Base-by-base conservation (phyloP, 2,888 invertebrate species). In the Drosophila tanythrix region DNA sequence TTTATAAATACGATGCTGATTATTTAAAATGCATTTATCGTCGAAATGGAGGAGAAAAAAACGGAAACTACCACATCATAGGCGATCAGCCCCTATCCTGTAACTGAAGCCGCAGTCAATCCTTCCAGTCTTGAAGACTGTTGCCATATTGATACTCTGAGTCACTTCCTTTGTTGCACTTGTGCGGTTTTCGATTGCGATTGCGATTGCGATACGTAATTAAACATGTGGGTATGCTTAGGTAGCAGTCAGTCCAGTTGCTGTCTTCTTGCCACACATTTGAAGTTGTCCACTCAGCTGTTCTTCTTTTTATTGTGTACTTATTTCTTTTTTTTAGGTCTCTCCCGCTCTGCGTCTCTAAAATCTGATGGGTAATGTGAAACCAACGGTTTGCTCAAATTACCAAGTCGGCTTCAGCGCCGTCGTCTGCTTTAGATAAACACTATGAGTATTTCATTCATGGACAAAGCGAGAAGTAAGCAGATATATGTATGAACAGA, bases 251-350 rank as follows among this genome's bases (percentile, higher is more conserved):
- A n/a, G 40, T 1, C 46, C 13, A 13, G 35, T 53, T 57, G 53
- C 43, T 29, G 1, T 18, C 5, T 65, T 63, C 33, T 67, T 76
- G 77, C 77, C 57, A 43, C 74, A 65, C 65, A 66, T 68, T 74
- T 72, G 64, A 69, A 82, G 70, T 46, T 83, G 84, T 87, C 84
- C 89, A 85, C 89, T 85, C 89, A 85, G 89, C 85, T 85, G 89
- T 89, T 38, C 36, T 27, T 13, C 15, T n/a, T 40, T 29, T 40
- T 31, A 36, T 55, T 36, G 25, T 36, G 55, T 36, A 11, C 27
- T 46, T 25, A 25, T 46, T 21, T 25, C 7, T 43, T 21, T 18
- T 35, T n/a, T 7, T 18, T n/a, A 25, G 27, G 27, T 25, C 50
- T 50, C 18, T n/a, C 52, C 31, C 25, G 3, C 27, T 56, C 13